These are phyloP conservation scores for Phallusia fumigata DNA, from an alignment of 23 tunicate genomes.

Conservation along the genomic window DNA sequence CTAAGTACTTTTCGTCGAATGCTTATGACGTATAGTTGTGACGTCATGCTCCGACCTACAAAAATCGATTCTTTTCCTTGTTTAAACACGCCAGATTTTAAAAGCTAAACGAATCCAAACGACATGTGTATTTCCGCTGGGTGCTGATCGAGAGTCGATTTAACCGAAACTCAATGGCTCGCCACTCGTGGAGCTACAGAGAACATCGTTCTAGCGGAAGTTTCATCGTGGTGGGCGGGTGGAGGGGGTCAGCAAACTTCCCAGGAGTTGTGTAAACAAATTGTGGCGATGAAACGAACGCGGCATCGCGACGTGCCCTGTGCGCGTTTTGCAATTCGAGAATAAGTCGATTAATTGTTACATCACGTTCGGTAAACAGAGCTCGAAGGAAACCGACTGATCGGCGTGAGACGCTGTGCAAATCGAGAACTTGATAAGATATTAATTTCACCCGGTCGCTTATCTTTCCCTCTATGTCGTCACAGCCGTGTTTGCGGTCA, in stretches of 20 bases:
- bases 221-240: background rate
- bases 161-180: background rate
- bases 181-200: background rate
- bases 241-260: background rate
- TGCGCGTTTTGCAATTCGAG: background rate
- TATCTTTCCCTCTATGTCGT: background rate
- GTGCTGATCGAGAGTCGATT: background rate
- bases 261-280: background rate
- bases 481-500: background rate
- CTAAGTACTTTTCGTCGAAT: too few relatives aligned
- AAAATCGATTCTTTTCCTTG: too few relatives aligned
- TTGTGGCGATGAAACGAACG: background rate
- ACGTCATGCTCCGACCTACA: too few relatives aligned
- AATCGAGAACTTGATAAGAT: conserved; percentile 10
- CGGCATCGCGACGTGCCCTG: background rate
- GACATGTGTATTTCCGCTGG: background rate
- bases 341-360: conserved; percentile 13
- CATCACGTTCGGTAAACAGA: conserved; percentile 2
- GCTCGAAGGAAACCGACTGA: background rate
- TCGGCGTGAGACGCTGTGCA: background rate
- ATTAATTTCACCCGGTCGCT: conserved; percentile 1
- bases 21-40: too few relatives aligned
- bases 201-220: background rate
- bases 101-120: too few relatives aligned
- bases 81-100: too few relatives aligned